These are phyloP conservation scores for Bilobella aurantiaca DNA, from an alignment of 1,140 invertebrate genomes.

Conservation along the genomic window DNA sequence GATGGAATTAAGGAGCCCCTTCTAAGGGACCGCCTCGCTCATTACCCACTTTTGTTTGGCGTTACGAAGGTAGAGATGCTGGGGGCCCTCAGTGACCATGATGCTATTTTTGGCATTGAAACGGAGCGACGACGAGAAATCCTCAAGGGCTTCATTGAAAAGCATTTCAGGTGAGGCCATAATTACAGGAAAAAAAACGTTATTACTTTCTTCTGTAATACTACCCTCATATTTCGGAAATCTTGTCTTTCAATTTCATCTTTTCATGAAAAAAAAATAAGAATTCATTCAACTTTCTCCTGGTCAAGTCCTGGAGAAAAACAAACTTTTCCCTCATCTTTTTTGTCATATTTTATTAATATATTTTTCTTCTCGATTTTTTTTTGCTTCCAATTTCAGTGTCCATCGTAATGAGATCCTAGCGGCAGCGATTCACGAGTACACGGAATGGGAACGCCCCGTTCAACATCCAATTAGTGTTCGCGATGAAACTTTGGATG, in stretches of 20 bases:
- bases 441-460: constrained; percentile 91
- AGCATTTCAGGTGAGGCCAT: constrained; percentile 55
- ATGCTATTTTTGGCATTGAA: constrained; percentile 86
- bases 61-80: constrained; percentile 73
- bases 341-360: too few species aligned
- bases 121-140: constrained; percentile 78
- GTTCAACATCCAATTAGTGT: constrained; percentile 48
- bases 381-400: constrained; percentile 28
- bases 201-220: too few species aligned
- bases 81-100: constrained; percentile 57
- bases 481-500: constrained; percentile 84
- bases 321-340: too few species aligned
- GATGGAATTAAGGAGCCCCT: constrained; percentile 29
- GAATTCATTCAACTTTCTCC: too few species aligned
- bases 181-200: too few species aligned
- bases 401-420: constrained; percentile 95
- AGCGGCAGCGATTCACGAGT: constrained; percentile 92
- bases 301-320: too few species aligned
- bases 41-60: constrained; percentile 56
- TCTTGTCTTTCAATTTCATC: too few species aligned
- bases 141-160: constrained; percentile 83
- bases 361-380: too few species aligned
- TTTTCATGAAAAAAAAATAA: not conserved
- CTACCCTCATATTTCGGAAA: too few species aligned
- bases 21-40: constrained; percentile 31